phyloP scores from a whole-genome alignment of 1,140 invertebrate genomes.

The Hyphantria cunea region DNA sequence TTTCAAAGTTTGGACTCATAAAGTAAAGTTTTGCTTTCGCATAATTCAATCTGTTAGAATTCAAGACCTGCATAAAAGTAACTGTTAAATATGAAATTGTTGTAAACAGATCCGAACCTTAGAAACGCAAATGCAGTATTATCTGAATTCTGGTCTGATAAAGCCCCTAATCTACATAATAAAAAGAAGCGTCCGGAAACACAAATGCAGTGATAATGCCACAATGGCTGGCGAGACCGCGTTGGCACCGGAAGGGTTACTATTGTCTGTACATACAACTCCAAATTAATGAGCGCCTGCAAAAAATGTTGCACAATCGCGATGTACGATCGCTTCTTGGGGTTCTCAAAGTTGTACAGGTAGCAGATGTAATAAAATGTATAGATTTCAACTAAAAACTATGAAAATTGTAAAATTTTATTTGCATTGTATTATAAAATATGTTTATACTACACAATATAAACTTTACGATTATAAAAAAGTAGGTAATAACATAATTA shows the following conservation, averaged over 20 bases:
- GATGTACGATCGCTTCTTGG: constrained; percentile 62
- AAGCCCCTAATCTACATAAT: constrained; percentile 76
- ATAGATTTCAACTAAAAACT: too few relatives aligned
- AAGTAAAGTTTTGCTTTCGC: constrained; percentile 39
- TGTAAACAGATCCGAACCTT: constrained; percentile 49
- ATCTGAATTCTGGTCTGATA: constrained; percentile 67
- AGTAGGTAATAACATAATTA: too few relatives aligned
- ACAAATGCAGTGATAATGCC: constrained; percentile 66
- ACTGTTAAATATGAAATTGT: constrained; percentile 36
- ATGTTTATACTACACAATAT: too few relatives aligned
- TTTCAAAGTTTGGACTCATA: constrained; percentile 33
- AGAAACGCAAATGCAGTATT: constrained; percentile 38
- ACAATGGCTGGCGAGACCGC: constrained; percentile 59
- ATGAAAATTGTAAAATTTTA: too few relatives aligned
- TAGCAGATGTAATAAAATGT: neutral
- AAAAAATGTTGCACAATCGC: constrained; percentile 76
- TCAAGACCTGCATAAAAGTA: constrained; percentile 16
- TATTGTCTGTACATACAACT: constrained; percentile 70
- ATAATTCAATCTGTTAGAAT: constrained; percentile 20
- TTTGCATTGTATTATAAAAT: too few relatives aligned
- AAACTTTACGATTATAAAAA: too few relatives aligned
- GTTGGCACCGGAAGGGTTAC: constrained; percentile 61
- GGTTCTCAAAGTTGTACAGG: constrained; percentile 53
- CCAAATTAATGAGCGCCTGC: constrained; percentile 76
- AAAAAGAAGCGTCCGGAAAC: constrained; percentile 72